Evolutionary conservation across 2,888 invertebrate genomes (phyloP).

Genomic region (Conistra vaccinii): DNA sequence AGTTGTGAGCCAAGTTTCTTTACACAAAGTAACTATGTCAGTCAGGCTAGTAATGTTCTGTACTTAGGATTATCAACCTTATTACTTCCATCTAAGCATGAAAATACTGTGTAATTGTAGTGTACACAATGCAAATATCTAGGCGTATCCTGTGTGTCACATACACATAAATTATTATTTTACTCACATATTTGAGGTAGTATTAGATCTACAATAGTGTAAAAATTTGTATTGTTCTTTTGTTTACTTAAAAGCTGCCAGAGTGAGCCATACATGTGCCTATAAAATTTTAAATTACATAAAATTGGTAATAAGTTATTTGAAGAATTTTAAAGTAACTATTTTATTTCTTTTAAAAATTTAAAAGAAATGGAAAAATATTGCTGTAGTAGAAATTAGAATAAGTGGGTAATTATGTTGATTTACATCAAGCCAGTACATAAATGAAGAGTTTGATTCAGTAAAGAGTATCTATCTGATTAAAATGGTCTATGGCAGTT

Average conservation of each 20-base stretch:
- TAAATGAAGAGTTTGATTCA: constrained; percentile 5
- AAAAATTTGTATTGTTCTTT: constrained; percentile 41
- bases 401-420: neutral
- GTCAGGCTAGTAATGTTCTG: constrained; percentile 3
- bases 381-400: too few species aligned
- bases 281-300: neutral
- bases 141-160: constrained; percentile 69
- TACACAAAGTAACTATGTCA: constrained; percentile 56
- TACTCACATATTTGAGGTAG: constrained; percentile 73
- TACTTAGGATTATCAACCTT: constrained; percentile 52
- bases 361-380: neutral
- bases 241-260: constrained; percentile 8
- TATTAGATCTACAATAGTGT: constrained; percentile 27
- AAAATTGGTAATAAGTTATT: constrained; percentile 2
- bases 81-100: constrained; percentile 34
- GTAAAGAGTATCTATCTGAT: constrained; percentile 15
- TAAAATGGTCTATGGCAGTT: constrained; percentile 5
- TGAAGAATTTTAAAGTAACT: neutral
- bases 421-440: neutral
- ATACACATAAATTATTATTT: constrained; percentile 82
- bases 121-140: constrained; percentile 71
- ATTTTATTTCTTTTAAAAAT: neutral
- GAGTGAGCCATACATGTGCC: neutral
- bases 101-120: constrained; percentile 34
- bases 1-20: constrained; percentile 47